A percentile compares a stretch with the other conserved stretches of the same genome.
These are phyloP conservation scores for Athrips mouffetella DNA, from an alignment of 2,888 invertebrate species.

Conservation along the genomic window DNA sequence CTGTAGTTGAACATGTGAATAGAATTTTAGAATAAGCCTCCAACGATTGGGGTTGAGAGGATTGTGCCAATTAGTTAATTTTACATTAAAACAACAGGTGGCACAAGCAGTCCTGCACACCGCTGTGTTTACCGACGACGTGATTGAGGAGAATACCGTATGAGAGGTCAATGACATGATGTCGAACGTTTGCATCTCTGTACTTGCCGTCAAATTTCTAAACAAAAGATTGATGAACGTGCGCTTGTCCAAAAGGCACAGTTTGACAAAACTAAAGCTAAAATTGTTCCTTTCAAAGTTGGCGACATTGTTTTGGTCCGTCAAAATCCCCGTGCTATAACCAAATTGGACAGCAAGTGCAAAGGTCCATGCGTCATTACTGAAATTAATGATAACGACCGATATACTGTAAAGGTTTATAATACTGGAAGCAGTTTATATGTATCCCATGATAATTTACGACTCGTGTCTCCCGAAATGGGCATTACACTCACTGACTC, in stretches of 20 bases:
- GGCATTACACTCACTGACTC: not conserved
- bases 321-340: slow-evolving; percentile 16
- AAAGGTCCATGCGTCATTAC: slow-evolving; percentile 20
- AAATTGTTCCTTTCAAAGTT: slow-evolving; percentile 17
- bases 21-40: too few relatives aligned
- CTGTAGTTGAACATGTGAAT: too few relatives aligned
- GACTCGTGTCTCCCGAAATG: not conserved
- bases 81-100: too few relatives aligned
- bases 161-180: too few relatives aligned
- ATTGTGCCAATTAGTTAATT: too few relatives aligned
- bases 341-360: slow-evolving; percentile 18
- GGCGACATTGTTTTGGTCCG: slow-evolving; percentile 13
- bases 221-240: slow-evolving; percentile 10
- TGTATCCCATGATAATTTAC: slow-evolving; percentile 7
- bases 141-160: too few relatives aligned
- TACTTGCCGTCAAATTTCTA: slow-evolving; percentile 7
- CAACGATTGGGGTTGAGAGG: too few relatives aligned
- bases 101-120: too few relatives aligned
- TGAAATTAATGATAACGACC: slow-evolving; percentile 18
- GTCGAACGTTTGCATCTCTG: slow-evolving; percentile 17
- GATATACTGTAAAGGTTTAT: slow-evolving; percentile 16
- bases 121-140: too few relatives aligned
- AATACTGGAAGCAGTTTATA: slow-evolving; percentile 1
- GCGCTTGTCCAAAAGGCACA: not conserved
- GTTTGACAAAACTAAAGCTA: slow-evolving; percentile 20